These are phyloP conservation scores for Cossypha caffra DNA, from an alignment of 2,797 vertebrate species.

Conservation along the genomic window DNA sequence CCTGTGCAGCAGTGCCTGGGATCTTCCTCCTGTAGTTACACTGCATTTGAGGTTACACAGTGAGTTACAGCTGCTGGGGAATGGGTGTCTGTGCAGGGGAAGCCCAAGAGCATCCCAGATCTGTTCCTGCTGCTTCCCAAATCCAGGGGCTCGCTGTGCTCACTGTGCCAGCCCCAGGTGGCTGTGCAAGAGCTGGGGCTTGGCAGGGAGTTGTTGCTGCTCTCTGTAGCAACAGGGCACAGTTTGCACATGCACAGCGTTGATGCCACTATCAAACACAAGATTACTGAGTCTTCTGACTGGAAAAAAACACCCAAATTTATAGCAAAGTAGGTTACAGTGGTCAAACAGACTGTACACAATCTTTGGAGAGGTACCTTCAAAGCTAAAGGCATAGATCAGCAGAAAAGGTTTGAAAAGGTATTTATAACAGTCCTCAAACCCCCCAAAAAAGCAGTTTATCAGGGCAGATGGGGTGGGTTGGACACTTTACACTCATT, in stretches of 20 bases:
- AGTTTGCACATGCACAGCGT: background rate
- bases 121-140: background rate
- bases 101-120: background rate
- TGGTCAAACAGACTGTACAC: background rate
- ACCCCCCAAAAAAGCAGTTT: background rate
- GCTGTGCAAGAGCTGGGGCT: background rate
- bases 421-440: background rate
- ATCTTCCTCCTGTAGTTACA: rapidly evolving
- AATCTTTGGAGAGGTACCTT: background rate
- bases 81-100: rapidly evolving
- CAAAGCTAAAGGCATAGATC: constrained; percentile 1
- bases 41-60: background rate
- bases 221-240: background rate
- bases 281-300: background rate
- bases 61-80: background rate
- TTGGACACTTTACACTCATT: background rate
- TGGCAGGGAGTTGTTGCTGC: background rate
- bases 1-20: background rate
- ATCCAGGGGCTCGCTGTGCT: rapidly evolving
- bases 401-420: constrained; percentile 7
- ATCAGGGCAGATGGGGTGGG: background rate
- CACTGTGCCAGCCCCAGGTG: background rate
- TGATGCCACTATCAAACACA: background rate
- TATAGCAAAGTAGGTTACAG: background rate
- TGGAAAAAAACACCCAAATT: background rate